phyloP scores from a whole-genome alignment of 2,888 invertebrate genomes.

The Piscicola geometra region DNA sequence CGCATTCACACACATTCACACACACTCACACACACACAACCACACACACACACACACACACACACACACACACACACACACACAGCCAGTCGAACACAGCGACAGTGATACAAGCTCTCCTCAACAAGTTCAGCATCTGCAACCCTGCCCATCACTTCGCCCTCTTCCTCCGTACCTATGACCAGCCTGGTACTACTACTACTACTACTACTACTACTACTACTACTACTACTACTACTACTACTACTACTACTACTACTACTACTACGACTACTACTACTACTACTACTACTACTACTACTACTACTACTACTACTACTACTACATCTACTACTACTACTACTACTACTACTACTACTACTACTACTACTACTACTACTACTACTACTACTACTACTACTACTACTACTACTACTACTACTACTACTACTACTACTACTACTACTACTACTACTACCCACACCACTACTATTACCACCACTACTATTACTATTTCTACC shows the following conservation, averaged over 20 bases:
- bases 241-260: constrained; percentile 34
- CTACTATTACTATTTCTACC: too few species aligned
- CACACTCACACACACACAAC: neutral
- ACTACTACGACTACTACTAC: constrained; percentile 17
- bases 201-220: constrained; percentile 27
- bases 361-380: neutral
- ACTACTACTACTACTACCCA: too few species aligned
- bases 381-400: constrained; percentile 13
- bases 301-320: constrained; percentile 21
- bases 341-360: constrained; percentile 15
- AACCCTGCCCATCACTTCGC: constrained; percentile 62
- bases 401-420: too few species aligned
- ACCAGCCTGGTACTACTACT: constrained; percentile 13
- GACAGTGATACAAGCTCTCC: constrained; percentile 59
- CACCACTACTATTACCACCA: too few species aligned
- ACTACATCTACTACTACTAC: constrained; percentile 9
- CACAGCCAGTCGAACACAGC: constrained; percentile 58
- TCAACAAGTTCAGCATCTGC: constrained; percentile 61
- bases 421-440: too few species aligned
- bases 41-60: constrained; percentile 16
- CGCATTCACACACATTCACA: constrained; percentile 8
- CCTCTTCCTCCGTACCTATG: constrained; percentile 59
- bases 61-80: neutral
- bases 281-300: constrained; percentile 9
- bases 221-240: constrained; percentile 34